Evolutionary conservation across 1,140 invertebrate species (phyloP).

Genomic region (Radopholus similis): DNA sequence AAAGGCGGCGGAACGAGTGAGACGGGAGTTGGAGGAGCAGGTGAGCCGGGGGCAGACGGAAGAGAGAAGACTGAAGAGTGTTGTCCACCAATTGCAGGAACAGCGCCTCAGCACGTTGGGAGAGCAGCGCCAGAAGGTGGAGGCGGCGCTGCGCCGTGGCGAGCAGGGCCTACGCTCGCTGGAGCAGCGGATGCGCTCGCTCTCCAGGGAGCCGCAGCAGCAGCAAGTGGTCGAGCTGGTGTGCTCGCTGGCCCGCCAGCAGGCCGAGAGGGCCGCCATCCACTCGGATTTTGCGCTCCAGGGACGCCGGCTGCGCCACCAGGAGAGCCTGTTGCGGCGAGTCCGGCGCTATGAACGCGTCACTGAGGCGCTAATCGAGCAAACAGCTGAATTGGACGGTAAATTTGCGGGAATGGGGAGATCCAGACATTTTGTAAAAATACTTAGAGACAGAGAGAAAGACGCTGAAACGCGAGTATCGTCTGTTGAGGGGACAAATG

Average conservation of each 20-base stretch:
- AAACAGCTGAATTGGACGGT: conserved; percentile 21
- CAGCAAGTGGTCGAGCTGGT: conserved; percentile 52
- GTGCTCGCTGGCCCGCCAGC: conserved; percentile 46
- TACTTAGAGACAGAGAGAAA: conserved; percentile 48
- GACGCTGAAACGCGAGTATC: conserved; percentile 50
- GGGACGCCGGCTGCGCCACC: conserved; percentile 42
- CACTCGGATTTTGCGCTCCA: conserved; percentile 53
- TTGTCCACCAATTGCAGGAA: no score
- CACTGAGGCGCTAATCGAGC: conserved; percentile 52
- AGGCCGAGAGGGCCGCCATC: conserved; percentile 54
- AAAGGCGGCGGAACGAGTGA: conserved; percentile 34
- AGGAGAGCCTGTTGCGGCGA: conserved; percentile 52
- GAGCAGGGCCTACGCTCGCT: conserved; percentile 42
- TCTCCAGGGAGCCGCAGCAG: conserved; percentile 50
- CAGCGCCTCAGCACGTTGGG: conserved; percentile 30
- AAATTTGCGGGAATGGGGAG: not conserved
- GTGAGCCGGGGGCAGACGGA: not conserved
- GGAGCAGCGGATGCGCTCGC: conserved; percentile 46
- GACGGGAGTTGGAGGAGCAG: not conserved
- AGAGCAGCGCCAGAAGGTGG: conserved; percentile 50
- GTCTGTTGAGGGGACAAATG: conserved; percentile 53
- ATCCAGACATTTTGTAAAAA: not conserved
- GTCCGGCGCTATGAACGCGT: conserved; percentile 53
- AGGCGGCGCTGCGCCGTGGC: conserved; percentile 47
- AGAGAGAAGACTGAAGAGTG: no score